These are phyloP conservation scores for Danio rerio DNA, from an alignment of 2,113 vertebrate species.

Conservation along the genomic window GRCz12tu NC_133194.1:45316501-45317000, in stretches of 20 bases:
- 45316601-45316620: constrained; percentile 74
- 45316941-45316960: neutral
- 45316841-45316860: neutral
- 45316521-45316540: constrained; percentile 86
- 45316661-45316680: constrained; percentile 15
- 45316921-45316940: neutral
- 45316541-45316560: constrained; percentile 84
- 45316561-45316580: constrained; percentile 82
- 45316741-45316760: constrained; percentile 41
- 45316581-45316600: constrained; percentile 79
- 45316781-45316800: constrained; percentile 13
- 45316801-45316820: constrained; percentile 27
- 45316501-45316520: constrained; percentile 33
- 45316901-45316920: neutral
- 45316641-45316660: neutral
- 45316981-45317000: no score
- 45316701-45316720: constrained; percentile 16
- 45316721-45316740: constrained; percentile 27
- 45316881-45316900: neutral
- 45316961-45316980: no score
- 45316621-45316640: constrained; percentile 72
- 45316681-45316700: constrained; percentile 4
- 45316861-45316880: constrained; percentile 2
- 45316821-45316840: neutral
- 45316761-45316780: constrained; percentile 38